Evolutionary conservation across 1,140 invertebrate genomes (phyloP), one percentile per base, ranked within the genome.

Genomic region (Caenorhabditis brenneri): DNA sequence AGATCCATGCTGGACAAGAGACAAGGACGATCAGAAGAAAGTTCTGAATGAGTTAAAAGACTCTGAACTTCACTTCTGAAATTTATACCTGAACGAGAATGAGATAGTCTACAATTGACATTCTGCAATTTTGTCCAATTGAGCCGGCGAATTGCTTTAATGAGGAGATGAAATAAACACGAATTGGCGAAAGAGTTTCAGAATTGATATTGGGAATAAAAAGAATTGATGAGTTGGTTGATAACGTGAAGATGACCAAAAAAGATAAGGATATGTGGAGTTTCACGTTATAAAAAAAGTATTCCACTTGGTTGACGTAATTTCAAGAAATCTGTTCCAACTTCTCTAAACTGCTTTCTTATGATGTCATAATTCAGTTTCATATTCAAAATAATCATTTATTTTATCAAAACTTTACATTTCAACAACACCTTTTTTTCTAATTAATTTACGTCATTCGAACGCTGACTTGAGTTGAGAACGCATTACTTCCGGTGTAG

Each of bases 51-150:
- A 27, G 7, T 55, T 29, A 27, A 24, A 6, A 55, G 7, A 27
- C 19, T 27, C n/a, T 7, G 12, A 0, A 51, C 15, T 6, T 55
- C 27, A 1, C 27, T 6, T 36, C 31, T 6, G 1, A 58, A 27
- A 58, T 27, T 6, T 1, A 24, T 65, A 65, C 58, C 58, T 65
- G 65, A 46, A 74, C 36, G 65, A 74, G 65, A 74, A 42, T 74
- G 36, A 74, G 36, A 74, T 74, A 46, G 29, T 74, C 65, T 74
- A 29, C 65, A 31, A 74, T n/a, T 46, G 36, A 46, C 65, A 74
- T 74, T 74, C 65, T 33, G 29, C 36, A 36, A 65, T 36, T 33
- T 65, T 36, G 65, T 42, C 65, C 65, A 19, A 46, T 42, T 24
- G n/a, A 10, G n/a, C 15, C 36, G 1, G n/a, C 19, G 15, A 74